Evolutionary conservation across 2,797 vertebrate genomes (phyloP).

Genomic region (Mormyrus proboscirostris): DNA sequence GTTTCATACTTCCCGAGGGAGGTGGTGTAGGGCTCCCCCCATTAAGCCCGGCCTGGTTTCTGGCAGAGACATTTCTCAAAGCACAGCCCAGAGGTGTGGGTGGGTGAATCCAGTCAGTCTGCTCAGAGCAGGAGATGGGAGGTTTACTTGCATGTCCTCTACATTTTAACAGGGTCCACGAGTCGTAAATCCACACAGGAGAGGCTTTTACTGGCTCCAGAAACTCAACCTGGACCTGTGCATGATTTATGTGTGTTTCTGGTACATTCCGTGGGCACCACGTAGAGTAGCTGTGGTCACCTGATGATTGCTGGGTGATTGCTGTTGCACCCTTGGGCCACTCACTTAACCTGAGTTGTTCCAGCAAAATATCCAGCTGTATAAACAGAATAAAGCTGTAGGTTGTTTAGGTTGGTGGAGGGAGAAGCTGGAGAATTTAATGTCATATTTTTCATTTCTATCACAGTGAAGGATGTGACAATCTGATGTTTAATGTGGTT

Average conservation of each 20-base stretch:
- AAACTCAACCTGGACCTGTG: not conserved
- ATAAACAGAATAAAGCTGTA: not conserved
- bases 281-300: not conserved
- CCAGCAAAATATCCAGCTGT: not conserved
- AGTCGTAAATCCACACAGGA: constrained; percentile 4
- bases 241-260: not conserved
- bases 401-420: not conserved
- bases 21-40: not conserved
- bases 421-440: not conserved
- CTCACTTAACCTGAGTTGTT: not conserved
- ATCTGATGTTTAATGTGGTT: not conserved
- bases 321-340: constrained; percentile 3
- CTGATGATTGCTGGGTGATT: not conserved
- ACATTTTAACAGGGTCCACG: not conserved
- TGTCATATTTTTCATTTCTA: constrained; percentile 2
- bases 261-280: not conserved
- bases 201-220: not conserved
- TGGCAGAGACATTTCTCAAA: not conserved
- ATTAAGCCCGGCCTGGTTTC: not conserved
- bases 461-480: not conserved
- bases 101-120: constrained; percentile 12
- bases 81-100: not conserved
- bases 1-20: constrained; percentile 8
- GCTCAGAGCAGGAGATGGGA: not conserved
- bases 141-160: constrained; percentile 1